Conservation (phyloP, 2,888 invertebrate genomes). For the Diploptera punctata region DNA sequence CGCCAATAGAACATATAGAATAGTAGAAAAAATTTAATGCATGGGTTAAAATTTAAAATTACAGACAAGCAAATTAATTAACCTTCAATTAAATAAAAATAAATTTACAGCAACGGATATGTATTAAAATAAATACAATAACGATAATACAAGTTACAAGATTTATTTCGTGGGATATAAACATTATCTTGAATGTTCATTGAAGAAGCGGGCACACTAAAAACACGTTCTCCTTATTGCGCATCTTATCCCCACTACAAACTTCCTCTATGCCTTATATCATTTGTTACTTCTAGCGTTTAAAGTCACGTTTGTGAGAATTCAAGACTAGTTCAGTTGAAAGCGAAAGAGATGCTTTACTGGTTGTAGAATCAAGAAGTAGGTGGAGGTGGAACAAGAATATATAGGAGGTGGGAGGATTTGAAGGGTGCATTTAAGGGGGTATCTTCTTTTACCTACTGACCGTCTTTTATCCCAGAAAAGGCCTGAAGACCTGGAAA, state of each 20-base stretch:
- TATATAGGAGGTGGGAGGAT: background rate
- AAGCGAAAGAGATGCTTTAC: too few species aligned
- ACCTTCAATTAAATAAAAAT: too few species aligned
- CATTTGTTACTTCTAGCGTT: background rate
- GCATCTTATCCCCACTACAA: background rate
- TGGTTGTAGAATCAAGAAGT: background rate
- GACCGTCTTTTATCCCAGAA: constrained; percentile 30
- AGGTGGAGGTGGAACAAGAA: background rate
- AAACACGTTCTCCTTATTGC: constrained; percentile 2
- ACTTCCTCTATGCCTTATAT: background rate
- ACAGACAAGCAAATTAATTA: too few species aligned
- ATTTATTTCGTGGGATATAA: too few species aligned
- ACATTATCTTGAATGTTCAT: too few species aligned
- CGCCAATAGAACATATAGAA: too few species aligned
- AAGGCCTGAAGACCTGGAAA: background rate
- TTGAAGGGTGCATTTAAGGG: background rate
- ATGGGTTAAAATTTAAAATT: too few species aligned
- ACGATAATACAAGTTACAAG: too few species aligned
- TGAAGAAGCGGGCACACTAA: too few species aligned
- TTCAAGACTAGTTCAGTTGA: background rate
- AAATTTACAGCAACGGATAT: too few species aligned
- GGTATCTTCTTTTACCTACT: constrained; percentile 26
- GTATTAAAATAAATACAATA: too few species aligned
- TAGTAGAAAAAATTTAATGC: too few species aligned
- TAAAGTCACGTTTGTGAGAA: background rate